A percentile compares a stretch with the other conserved stretches of the same genome.
Evolutionary conservation across 2,888 invertebrate genomes (phyloP).

Genomic region (Caenorhabditis doughertyi): DNA sequence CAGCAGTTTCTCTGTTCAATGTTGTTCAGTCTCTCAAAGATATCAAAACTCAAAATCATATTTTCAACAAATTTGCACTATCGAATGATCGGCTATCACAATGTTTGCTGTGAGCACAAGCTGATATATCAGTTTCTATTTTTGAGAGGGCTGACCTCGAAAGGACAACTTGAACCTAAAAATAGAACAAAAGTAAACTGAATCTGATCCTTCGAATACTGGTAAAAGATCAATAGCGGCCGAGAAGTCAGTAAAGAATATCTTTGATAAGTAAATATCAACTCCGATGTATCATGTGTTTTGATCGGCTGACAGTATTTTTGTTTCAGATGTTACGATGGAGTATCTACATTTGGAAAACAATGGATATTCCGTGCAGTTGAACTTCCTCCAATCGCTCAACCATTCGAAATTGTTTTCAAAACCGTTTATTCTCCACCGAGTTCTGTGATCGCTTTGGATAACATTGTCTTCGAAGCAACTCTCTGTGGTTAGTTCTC

Average conservation of each 20-base stretch:
- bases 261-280: background rate
- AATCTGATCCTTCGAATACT: background rate
- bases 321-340: conserved; percentile 77
- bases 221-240: background rate
- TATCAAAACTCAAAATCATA: background rate
- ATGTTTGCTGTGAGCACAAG: too few species aligned
- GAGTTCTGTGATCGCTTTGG: conserved; percentile 77
- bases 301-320: too few species aligned
- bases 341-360: conserved; percentile 75
- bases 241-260: background rate
- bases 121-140: conserved; percentile 3
- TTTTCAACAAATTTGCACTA: conserved; percentile 11
- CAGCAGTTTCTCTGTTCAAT: too few species aligned
- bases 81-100: too few species aligned
- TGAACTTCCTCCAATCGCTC: conserved; percentile 78
- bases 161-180: background rate
- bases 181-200: conserved; percentile 3
- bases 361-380: conserved; percentile 79
- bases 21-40: background rate
- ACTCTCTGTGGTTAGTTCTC: conserved; percentile 77
- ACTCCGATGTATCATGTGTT: background rate
- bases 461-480: conserved; percentile 79
- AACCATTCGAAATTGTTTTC: conserved; percentile 80
- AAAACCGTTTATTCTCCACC: conserved; percentile 77
- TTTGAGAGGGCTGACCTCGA: background rate